A percentile compares a stretch with the other conserved stretches of the same genome.
These are phyloP conservation scores for Tribolium castaneum DNA, from an alignment of 1,140 invertebrate genomes.

Conservation along the genomic window DNA sequence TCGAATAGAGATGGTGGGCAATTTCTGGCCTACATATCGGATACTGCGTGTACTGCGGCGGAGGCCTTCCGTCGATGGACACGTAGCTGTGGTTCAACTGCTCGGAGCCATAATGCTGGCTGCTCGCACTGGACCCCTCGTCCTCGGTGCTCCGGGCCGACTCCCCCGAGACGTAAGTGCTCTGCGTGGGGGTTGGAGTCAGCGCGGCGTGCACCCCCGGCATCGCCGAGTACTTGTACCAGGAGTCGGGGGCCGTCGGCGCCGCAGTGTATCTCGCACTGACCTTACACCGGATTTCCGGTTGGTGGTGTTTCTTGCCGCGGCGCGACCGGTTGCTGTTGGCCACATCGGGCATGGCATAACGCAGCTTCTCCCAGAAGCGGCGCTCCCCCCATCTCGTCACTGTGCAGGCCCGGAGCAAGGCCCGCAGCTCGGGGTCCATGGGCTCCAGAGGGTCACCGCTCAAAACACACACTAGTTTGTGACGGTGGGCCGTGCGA, in stretches of 20 bases:
- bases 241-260: constrained; percentile 68
- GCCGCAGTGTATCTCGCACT: constrained; percentile 68
- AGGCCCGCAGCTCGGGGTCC: constrained; percentile 84
- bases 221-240: constrained; percentile 65
- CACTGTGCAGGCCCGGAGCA: constrained; percentile 86
- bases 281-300: constrained; percentile 62
- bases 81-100: constrained; percentile 63
- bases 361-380: constrained; percentile 91
- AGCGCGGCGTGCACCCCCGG: constrained; percentile 63
- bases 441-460: constrained; percentile 74
- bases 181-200: constrained; percentile 72
- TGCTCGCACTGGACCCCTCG: constrained; percentile 69
- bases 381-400: constrained; percentile 87
- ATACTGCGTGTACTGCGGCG: constrained; percentile 58
- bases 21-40: constrained; percentile 53
- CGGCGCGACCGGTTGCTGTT: constrained; percentile 51
- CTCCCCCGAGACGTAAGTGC: constrained; percentile 73
- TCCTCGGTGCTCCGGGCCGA: constrained; percentile 70
- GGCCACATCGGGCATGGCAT: constrained; percentile 83
- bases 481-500: constrained; percentile 78
- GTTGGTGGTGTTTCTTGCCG: constrained; percentile 63
- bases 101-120: constrained; percentile 63
- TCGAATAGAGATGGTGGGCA: constrained; percentile 62
- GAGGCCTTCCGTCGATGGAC: constrained; percentile 61
- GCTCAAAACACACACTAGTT: constrained; percentile 78